Evolutionary conservation across 92 coral and sea anemone species (phyloP).

Genomic region (Palythoa caribaeorum): DNA sequence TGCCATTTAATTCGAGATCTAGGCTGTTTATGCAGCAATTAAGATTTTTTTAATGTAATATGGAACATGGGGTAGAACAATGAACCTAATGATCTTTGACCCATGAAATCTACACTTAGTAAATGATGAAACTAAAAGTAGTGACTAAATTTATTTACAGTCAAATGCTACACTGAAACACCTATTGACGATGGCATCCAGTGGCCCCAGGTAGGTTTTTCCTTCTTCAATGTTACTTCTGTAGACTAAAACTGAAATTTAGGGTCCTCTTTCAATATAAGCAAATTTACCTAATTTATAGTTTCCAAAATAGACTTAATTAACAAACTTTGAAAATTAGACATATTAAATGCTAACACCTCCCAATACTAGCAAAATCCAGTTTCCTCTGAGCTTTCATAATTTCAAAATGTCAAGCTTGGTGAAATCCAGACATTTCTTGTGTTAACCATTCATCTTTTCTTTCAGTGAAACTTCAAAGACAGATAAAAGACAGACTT

Average conservation of each 20-base stretch:
- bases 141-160: constrained; percentile 14
- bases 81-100: constrained; percentile 15
- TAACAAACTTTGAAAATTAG: constrained; percentile 25
- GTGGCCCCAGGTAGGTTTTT: constrained; percentile 17
- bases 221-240: constrained; percentile 10
- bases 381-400: constrained; percentile 4
- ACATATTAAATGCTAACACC: constrained; percentile 11
- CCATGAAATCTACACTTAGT: constrained; percentile 12
- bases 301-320: constrained; percentile 26
- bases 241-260: constrained; percentile 17
- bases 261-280: constrained; percentile 2
- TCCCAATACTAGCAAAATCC: neutral
- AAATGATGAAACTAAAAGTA: constrained; percentile 17
- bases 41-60: neutral
- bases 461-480: constrained; percentile 27
- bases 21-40: constrained; percentile 10
- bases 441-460: constrained; percentile 22
- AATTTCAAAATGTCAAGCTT: constrained; percentile 13
- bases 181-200: constrained; percentile 18
- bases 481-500: constrained; percentile 22
- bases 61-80: neutral
- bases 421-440: constrained; percentile 27
- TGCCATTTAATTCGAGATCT: neutral
- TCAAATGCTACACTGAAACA: constrained; percentile 11
- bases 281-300: constrained; percentile 7